Percentiles rank a stretch among this genome's conserved stretches.
Conservation (phyloP, 2,113 vertebrate species). For the Bos javanicus region DNA sequence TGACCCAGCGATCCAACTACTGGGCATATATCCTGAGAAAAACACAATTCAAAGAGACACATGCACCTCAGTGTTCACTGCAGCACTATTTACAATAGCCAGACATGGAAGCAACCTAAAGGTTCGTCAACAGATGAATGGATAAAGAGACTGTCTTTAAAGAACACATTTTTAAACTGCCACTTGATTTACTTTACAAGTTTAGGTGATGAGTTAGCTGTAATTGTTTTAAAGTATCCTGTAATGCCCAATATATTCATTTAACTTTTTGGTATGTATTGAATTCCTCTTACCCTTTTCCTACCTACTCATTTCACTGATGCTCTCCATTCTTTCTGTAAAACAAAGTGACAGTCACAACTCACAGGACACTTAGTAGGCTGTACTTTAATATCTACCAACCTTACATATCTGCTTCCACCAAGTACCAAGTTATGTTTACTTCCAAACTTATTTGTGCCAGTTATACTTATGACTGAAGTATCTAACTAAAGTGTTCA, state of each 20-base stretch:
- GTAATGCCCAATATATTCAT: not conserved
- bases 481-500: not conserved
- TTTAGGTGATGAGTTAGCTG: not conserved
- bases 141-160: not conserved
- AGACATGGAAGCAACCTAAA: not conserved
- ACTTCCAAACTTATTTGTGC: not conserved
- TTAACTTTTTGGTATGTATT: not conserved
- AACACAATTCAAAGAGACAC: not conserved
- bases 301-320: not conserved
- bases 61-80: not conserved
- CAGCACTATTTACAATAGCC: not conserved
- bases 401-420: not conserved
- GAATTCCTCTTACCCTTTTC: not conserved
- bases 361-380: not conserved
- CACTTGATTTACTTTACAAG: not conserved
- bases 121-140: not conserved
- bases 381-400: not conserved
- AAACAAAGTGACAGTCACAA: not conserved
- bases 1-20: not conserved
- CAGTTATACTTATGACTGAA: not conserved
- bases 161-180: not conserved
- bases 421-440: not conserved
- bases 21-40: not conserved
- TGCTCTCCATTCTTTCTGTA: not conserved
- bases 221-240: not conserved